Conservation (phyloP, 2,113 vertebrate genomes). For the Dicaeum eximium region DNA sequence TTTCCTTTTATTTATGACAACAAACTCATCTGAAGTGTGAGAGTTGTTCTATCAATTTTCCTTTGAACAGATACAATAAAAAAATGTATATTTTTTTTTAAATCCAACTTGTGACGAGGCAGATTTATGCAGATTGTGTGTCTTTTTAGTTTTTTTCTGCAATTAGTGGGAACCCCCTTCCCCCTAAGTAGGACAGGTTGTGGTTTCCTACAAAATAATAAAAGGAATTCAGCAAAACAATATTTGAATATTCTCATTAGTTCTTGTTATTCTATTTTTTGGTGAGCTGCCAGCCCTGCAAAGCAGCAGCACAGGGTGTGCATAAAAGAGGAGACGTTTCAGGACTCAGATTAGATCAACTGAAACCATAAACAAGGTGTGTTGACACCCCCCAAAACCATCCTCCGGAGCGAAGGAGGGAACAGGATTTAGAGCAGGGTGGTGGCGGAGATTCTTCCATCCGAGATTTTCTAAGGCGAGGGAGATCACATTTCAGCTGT, state of each 20-base stretch:
- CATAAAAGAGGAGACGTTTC: not conserved
- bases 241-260: not conserved
- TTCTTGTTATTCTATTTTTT: not conserved
- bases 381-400: not conserved
- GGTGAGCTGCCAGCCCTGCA: not conserved
- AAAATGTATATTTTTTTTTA: not conserved
- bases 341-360: not conserved
- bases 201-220: not conserved
- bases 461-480: not conserved
- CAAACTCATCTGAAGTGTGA: not conserved
- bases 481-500: constrained; percentile 12
- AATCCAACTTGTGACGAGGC: not conserved
- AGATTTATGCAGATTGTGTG: not conserved
- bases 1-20: not conserved
- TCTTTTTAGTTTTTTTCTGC: not conserved
- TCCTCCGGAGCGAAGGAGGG: not conserved
- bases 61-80: not conserved
- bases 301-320: not conserved
- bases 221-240: not conserved
- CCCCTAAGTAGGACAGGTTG: not conserved
- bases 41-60: not conserved
- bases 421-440: not conserved
- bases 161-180: not conserved
- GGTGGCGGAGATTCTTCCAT: not conserved
- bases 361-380: constrained; percentile 31